A percentile compares a stretch with the other conserved stretches of the same genome.
These are phyloP conservation scores for Ascaphus truei DNA, from an alignment of 2,113 vertebrate genomes.

Conservation along the genomic window DNA sequence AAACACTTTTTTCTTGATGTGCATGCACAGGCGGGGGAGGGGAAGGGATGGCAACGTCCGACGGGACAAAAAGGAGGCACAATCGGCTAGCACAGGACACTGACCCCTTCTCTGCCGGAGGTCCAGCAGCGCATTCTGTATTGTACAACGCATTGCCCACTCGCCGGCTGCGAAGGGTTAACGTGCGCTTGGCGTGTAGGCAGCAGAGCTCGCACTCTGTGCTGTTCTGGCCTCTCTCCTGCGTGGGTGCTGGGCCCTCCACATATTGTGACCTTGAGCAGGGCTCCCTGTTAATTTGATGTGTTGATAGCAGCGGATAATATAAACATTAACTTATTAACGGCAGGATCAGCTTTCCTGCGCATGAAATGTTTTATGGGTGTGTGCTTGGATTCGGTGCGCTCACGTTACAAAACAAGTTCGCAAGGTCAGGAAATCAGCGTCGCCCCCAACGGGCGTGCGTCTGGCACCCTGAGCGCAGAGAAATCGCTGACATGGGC, in stretches of 20 bases:
- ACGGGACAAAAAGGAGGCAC: too few relatives aligned
- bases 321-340: slow-evolving; percentile 62
- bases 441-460: neutral
- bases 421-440: slow-evolving; percentile 12
- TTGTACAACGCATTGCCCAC: too few relatives aligned
- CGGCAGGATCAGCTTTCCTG: neutral
- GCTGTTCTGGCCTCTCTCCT: neutral
- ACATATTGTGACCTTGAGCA: neutral
- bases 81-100: too few relatives aligned
- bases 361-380: slow-evolving; percentile 28
- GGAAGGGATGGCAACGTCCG: neutral
- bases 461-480: neutral
- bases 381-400: neutral
- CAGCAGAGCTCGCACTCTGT: neutral
- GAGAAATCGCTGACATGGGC: too few relatives aligned
- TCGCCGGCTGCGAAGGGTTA: too few relatives aligned
- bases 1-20: slow-evolving; percentile 46
- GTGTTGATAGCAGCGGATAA: slow-evolving; percentile 23
- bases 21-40: neutral
- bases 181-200: neutral
- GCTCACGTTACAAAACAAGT: neutral
- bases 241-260: neutral
- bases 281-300: rapidly evolving
- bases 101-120: too few relatives aligned
- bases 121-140: too few relatives aligned